Evolutionary conservation across 2,888 invertebrate species (phyloP).

Genomic region (Beris morrisii): DNA sequence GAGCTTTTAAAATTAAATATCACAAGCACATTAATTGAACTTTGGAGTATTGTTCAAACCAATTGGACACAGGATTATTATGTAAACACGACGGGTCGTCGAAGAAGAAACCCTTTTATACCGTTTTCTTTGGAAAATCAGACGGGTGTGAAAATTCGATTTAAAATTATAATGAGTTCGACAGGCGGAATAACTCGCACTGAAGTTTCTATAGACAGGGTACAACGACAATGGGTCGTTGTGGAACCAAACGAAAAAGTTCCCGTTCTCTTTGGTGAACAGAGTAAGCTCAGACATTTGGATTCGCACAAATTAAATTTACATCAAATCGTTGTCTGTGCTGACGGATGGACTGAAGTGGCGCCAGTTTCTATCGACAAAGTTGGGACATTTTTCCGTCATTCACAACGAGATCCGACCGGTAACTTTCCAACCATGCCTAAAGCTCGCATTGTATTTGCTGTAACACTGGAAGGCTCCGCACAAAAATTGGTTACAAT

Average conservation of each 20-base stretch:
- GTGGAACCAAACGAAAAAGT: conserved; percentile 75
- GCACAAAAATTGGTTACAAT: conserved; percentile 92
- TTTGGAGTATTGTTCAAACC: conserved; percentile 76
- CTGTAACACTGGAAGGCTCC: conserved; percentile 88
- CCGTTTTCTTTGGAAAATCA: conserved; percentile 93
- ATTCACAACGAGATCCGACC: conserved; percentile 57
- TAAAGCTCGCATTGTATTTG: conserved; percentile 83
- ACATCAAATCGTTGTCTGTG: conserved; percentile 85
- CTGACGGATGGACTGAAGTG: conserved; percentile 86
- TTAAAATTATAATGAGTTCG: conserved; percentile 78
- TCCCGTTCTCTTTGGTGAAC: conserved; percentile 83
- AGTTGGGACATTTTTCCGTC: conserved; percentile 91
- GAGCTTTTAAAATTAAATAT: conserved; percentile 84
- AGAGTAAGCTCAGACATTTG: conserved; percentile 70
- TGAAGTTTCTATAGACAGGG: conserved; percentile 46
- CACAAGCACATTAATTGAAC: conserved; percentile 83
- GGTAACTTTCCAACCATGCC: conserved; percentile 41
- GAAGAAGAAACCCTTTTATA: conserved; percentile 85
- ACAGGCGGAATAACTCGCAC: conserved; percentile 61
- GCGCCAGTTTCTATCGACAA: conserved; percentile 93
- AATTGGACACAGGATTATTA: conserved; percentile 88
- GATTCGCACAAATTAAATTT: conserved; percentile 77
- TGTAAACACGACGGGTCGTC: conserved; percentile 56
- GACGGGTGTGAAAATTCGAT: conserved; percentile 83
- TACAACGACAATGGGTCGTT: conserved; percentile 65